These are phyloP conservation scores for Sinella curviseta DNA, from an alignment of 1,140 invertebrate species.

Conservation along the genomic window DNA sequence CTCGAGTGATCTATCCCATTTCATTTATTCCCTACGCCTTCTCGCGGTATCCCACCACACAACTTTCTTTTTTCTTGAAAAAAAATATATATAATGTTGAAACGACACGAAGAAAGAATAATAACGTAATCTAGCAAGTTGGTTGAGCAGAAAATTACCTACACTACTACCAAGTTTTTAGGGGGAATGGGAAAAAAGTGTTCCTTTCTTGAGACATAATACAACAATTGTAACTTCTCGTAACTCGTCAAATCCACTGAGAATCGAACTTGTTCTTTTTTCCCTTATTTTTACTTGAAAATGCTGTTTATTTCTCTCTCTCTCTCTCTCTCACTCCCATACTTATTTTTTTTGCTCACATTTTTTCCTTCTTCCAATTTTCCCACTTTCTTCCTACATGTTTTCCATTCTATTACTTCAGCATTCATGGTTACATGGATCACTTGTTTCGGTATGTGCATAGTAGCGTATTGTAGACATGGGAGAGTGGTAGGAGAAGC, in stretches of 20 bases:
- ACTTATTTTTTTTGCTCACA: background rate
- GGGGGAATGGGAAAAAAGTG: background rate
- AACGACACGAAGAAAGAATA: slow-evolving; percentile 17
- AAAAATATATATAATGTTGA: background rate
- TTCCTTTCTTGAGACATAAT: background rate
- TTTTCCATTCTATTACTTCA: background rate
- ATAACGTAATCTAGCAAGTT: slow-evolving; percentile 10
- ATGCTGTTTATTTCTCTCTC: background rate
- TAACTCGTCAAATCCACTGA: slow-evolving; percentile 26
- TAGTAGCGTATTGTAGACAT: too few relatives aligned
- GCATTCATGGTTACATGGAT: slow-evolving; percentile 4
- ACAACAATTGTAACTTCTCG: slow-evolving; percentile 22
- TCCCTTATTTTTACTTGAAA: background rate
- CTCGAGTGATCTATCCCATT: background rate
- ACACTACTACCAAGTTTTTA: background rate
- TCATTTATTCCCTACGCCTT: background rate
- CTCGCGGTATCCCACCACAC: background rate
- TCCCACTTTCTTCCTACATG: background rate
- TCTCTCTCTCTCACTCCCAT: background rate
- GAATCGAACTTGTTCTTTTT: slow-evolving; percentile 1
- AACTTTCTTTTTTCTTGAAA: slow-evolving; percentile 11
- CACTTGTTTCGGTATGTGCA: background rate
- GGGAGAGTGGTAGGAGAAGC: too few relatives aligned
- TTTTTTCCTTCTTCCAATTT: slow-evolving; percentile 14
- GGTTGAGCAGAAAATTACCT: background rate